These are phyloP conservation scores for Hetaerina titia DNA, from an alignment of 2,888 invertebrate species.

Conservation along the genomic window DNA sequence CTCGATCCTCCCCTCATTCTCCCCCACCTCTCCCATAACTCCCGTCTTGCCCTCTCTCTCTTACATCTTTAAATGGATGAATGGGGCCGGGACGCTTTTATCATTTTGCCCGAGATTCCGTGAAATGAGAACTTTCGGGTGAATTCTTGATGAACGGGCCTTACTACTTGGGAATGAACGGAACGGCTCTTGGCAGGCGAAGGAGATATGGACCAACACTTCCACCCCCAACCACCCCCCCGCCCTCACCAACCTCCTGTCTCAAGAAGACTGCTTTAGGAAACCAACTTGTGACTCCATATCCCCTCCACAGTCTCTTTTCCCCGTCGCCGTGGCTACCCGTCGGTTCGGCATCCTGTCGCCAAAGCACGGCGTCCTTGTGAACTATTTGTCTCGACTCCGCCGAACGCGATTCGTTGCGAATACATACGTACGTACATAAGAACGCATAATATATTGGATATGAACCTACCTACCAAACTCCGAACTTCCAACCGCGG, in stretches of 20 bases:
- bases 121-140: conserved; percentile 32
- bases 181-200: background rate
- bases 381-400: background rate
- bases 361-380: background rate
- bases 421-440: too few species aligned
- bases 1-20: background rate
- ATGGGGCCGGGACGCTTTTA: background rate
- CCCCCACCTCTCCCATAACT: background rate
- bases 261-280: too few species aligned
- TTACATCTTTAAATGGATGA: conserved; percentile 23
- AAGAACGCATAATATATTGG: too few species aligned
- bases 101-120: background rate
- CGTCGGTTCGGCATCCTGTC: background rate
- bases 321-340: too few species aligned
- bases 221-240: background rate
- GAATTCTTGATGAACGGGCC: conserved; percentile 15
- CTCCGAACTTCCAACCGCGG: background rate
- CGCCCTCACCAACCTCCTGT: background rate
- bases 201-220: background rate
- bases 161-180: background rate
- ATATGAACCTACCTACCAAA: too few species aligned
- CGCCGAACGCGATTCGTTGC: background rate
- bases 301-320: background rate
- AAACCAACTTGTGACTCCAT: too few species aligned
- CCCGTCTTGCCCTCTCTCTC: background rate